Evolutionary conservation across 2,113 vertebrate genomes (phyloP).

Genomic region (Oenanthe oenanthe): DNA sequence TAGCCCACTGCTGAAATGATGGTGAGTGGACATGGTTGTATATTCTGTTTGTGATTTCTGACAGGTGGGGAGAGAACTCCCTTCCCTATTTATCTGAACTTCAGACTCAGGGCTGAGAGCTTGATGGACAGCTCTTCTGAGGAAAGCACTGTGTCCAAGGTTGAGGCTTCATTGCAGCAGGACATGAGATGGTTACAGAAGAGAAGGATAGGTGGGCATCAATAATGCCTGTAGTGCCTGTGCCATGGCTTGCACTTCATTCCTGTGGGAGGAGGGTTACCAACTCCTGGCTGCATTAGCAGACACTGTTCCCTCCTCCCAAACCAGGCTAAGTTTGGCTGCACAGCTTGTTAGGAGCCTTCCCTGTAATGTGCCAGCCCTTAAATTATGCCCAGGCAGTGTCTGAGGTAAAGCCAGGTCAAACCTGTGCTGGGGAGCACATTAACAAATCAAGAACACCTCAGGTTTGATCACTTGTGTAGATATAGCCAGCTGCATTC

Average conservation of each 20-base stretch:
- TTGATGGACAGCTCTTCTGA: background rate
- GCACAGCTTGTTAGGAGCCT: background rate
- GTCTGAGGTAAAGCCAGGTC: background rate
- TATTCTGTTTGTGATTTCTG: conserved; percentile 58
- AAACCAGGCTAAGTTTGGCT: background rate
- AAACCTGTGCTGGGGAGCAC: background rate
- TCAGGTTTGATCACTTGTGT: background rate
- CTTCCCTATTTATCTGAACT: background rate
- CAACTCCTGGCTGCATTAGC: background rate
- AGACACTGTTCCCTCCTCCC: background rate
- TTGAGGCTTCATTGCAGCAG: background rate
- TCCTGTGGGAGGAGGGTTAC: background rate
- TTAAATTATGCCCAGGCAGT: background rate
- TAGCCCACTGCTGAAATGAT: conserved; percentile 52
- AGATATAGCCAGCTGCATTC: background rate
- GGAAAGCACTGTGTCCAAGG: background rate
- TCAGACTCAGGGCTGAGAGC: background rate
- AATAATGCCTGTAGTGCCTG: background rate
- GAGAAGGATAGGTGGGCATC: background rate
- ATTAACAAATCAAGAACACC: background rate
- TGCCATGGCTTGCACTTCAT: background rate
- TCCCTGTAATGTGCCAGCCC: background rate
- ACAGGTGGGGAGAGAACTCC: conserved; percentile 36
- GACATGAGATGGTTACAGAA: background rate
- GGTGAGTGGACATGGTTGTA: conserved; percentile 16